Base-by-base conservation (phyloP, 1,140 invertebrate species). In the Dysdera silvatica region DNA sequence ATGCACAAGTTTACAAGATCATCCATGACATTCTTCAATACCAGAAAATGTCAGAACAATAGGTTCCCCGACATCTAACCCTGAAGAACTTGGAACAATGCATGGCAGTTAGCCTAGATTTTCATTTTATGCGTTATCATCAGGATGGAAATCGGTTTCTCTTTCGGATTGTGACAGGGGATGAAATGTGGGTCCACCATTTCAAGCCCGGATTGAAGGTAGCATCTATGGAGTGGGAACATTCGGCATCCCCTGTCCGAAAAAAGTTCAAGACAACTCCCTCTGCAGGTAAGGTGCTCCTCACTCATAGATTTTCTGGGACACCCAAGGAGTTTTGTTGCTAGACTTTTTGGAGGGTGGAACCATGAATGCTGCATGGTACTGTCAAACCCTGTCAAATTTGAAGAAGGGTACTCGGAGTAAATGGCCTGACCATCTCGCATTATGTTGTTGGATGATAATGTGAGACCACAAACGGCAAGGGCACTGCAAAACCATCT, bases 181-280 rank as follows among this genome's bases (percentile, higher is more conserved):
- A 68, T 37, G 65, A 63, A 49, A 66, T 67, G 35, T 70, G 58
- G 49, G 64, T 68, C 41, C 66, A 61, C 20, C 4, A 49, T 49
- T 49, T 49, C 47, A 49, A 1, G 18, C 47, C 47, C 47, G 24
- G 12, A 49, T 31, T 4, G 47, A 49, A 49, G 26, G 20, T 28
- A 10, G 26, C 47, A 49, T 49, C 47, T 49, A 49, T 45, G 20
- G 24, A 49, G 41, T 45, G 10, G 41, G n/a, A 45, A 45, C 1
- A 45, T 2, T 23, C 18, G 41, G n/a, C 4, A 45, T 45, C 18
- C n/a, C 41, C 41, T 37, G 35, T 37, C 35, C n/a, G n/a, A 37
- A 37, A 37, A 10, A 37, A 37, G 35, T 37, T 37, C 35, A 37
- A 45, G 23, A 10, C 8, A 10, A 8, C 18, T 8, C 41, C 18